Evolutionary conservation across 2,113 vertebrate species (phyloP).

Genomic region (Xenopus tropicalis): DNA sequence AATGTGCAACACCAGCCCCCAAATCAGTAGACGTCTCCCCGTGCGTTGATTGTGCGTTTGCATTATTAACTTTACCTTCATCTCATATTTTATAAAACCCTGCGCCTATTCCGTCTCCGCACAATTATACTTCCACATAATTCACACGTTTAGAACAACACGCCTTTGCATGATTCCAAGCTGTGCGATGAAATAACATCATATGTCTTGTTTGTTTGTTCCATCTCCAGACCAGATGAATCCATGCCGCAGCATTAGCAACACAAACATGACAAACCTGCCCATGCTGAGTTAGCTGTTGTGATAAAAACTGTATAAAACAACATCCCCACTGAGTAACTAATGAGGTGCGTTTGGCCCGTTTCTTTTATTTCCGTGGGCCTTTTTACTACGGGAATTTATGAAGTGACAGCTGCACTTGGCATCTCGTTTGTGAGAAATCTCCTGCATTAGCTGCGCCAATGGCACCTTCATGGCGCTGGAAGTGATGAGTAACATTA

Average conservation of each 20-base stretch:
- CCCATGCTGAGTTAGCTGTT: conserved; percentile 46
- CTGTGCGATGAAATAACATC: conserved; percentile 54
- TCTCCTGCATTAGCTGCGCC: conserved; percentile 28
- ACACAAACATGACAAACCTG: conserved; percentile 50
- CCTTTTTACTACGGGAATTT: conserved; percentile 40
- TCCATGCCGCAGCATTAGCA: conserved; percentile 50
- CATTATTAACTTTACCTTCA: no score
- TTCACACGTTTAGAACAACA: conserved; percentile 49
- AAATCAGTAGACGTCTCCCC: no score
- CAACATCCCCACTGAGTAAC: conserved; percentile 31
- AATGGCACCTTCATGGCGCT: conserved; percentile 5
- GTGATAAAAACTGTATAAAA: conserved; percentile 45
- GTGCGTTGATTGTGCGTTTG: no score
- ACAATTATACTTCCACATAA: conserved; percentile 51
- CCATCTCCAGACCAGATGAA: conserved; percentile 50
- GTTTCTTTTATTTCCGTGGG: conserved; percentile 24
- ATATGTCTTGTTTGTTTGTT: conserved; percentile 51
- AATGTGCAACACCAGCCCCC: no score
- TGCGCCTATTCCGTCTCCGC: background rate
- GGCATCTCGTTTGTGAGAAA: conserved; percentile 26
- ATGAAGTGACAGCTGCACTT: conserved; percentile 32
- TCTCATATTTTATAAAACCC: no score
- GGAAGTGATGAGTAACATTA: conserved; percentile 11
- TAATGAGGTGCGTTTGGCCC: conserved; percentile 46
- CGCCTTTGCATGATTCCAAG: conserved; percentile 49